These are phyloP conservation scores for Phylloscopus trochiloides DNA, from an alignment of 2,113 vertebrate species.

Conservation along the genomic window DNA sequence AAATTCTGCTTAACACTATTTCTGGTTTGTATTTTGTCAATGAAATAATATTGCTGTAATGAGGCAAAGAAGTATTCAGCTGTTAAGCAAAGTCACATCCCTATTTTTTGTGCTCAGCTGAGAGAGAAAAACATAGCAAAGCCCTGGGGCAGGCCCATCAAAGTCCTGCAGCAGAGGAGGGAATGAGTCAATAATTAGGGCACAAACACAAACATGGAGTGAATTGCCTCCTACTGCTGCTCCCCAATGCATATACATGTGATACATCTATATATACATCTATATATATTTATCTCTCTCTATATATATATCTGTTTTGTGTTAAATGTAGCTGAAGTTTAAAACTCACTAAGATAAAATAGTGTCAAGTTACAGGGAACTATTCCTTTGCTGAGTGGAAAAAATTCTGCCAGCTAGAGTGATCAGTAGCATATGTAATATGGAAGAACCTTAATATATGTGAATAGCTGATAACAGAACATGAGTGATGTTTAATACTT, in stretches of 20 bases:
- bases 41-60: neutral
- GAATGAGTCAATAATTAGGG: neutral
- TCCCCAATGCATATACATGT: neutral
- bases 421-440: neutral
- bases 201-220: neutral
- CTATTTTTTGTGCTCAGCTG: neutral
- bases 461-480: neutral
- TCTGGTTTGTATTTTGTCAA: neutral
- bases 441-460: neutral
- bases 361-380: neutral
- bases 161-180: neutral
- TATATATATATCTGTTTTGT: neutral
- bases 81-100: neutral
- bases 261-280: neutral
- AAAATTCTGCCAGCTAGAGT: neutral
- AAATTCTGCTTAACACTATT: neutral
- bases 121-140: neutral
- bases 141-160: neutral
- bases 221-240: neutral
- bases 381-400: neutral
- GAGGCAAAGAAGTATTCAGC: neutral
- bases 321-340: neutral
- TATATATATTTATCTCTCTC: neutral
- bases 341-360: neutral
- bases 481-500: neutral